Conservation (phyloP, 2,113 vertebrate species). For the Zosterops japonicus region DNA sequence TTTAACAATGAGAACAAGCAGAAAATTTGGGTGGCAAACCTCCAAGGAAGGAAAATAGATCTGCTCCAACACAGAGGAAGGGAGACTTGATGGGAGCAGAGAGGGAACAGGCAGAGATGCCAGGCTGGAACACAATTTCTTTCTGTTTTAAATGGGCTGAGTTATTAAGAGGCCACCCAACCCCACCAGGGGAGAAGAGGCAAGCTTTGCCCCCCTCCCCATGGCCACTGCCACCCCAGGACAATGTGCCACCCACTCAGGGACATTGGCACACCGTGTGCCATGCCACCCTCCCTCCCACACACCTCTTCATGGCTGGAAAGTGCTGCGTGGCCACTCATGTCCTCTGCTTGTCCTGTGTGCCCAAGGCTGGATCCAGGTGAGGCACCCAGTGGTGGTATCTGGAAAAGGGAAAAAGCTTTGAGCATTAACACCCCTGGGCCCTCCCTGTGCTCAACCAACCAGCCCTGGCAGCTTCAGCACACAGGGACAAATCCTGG, state of each 20-base stretch:
- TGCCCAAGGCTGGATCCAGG: neutral
- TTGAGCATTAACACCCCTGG: neutral
- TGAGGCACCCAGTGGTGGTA: neutral
- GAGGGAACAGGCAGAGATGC: neutral
- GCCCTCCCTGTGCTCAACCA: neutral
- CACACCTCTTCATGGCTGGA: constrained; percentile 19
- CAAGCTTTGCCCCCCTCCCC: neutral
- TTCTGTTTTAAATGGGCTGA: neutral
- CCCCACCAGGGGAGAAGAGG: fast-evolving
- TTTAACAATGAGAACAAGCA: neutral
- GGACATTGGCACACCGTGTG: neutral
- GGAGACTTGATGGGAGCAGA: neutral
- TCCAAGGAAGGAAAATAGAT: neutral
- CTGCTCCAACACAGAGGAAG: neutral
- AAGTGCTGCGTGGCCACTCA: neutral
- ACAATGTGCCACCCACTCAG: fast-evolving
- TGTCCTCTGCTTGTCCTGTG: neutral
- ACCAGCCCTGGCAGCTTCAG: neutral
- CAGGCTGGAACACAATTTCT: neutral
- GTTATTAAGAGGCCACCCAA: neutral
- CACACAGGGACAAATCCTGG: fast-evolving
- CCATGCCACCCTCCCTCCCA: neutral
- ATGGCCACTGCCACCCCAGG: neutral
- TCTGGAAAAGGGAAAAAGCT: constrained; percentile 10
- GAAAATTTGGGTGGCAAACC: neutral